Base-by-base conservation (phyloP, 2,888 invertebrate species). In the Zaprionus lineosus region DNA sequence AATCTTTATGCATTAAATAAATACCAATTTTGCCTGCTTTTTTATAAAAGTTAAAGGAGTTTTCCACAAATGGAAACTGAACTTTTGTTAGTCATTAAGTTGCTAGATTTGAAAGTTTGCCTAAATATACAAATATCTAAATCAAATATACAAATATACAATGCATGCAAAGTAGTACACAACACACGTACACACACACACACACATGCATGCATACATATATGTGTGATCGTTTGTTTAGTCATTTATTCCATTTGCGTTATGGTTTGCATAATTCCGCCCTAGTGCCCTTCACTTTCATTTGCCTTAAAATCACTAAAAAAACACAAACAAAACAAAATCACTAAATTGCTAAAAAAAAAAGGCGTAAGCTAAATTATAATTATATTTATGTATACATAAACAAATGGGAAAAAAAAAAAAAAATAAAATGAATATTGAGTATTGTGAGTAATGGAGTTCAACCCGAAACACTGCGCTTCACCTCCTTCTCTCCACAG, bases 261-360 rank as follows among this genome's bases (percentile, higher is more conserved):
- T 77, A 67, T 76, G 58, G 48, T 73, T 75, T 73, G 73, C 70
- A 65, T 76, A 59, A 53, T 59, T 72, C 76, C 78, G 71, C 78
- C 78, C 71, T 76, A 86, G 87, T 87, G 88, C 87, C 87, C 88
- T 88, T 84, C 78, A 71, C 81, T 86, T 87, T 87, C 69, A 67
- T 87, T 87, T 88, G 86, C 87, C 87, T 88, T 88, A 87, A 82
- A 84, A 76, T 74, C 62, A 74, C n/a, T n/a, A n/a, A n/a, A n/a
- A n/a, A n/a, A n/a, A n/a, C n/a, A n/a, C n/a, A n/a, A n/a, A n/a
- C n/a, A n/a, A n/a, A n/a, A n/a, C n/a, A n/a, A n/a, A n/a, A n/a
- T n/a, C n/a, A 68, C 8, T 76, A 62, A 76, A 83, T 79, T 76
- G 73, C 67, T 61, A 63, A 63, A 77, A 48, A 51, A 63, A 56